A percentile compares a stretch with the other conserved stretches of the same genome.
Conservation (phyloP, 2,888 invertebrate genomes). For the Lithophane socia region DNA sequence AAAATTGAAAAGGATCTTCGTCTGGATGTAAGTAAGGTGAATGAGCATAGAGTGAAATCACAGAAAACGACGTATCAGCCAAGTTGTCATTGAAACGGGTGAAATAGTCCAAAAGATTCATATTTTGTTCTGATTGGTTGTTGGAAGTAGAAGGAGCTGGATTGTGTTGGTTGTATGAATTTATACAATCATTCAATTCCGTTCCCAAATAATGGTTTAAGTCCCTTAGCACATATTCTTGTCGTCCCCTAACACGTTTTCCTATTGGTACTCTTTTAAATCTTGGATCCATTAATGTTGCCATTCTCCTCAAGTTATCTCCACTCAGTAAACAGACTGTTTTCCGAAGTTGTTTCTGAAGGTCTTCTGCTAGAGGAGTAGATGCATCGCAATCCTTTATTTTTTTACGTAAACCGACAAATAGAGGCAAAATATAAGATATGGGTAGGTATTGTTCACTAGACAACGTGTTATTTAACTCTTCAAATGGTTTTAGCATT, state of each 20-base stretch:
- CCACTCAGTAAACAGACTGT: fast-evolving
- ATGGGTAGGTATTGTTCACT: not conserved
- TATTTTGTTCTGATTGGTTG: not conserved
- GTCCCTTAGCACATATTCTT: not conserved
- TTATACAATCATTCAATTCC: slow-evolving; percentile 7
- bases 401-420: not conserved
- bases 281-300: slow-evolving; percentile 14
- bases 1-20: slow-evolving; percentile 4
- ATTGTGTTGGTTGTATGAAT: not conserved
- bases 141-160: not conserved
- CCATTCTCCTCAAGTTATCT: not conserved
- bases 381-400: not conserved
- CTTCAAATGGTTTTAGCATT: slow-evolving; percentile 6
- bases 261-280: not conserved
- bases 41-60: not conserved
- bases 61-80: not conserved
- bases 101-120: not conserved
- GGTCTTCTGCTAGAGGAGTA: not conserved
- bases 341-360: not conserved
- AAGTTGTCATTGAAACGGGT: not conserved
- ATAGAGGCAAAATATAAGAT: not conserved
- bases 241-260: too few relatives aligned
- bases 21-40: not conserved
- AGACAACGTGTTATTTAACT: slow-evolving; percentile 1
- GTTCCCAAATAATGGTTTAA: not conserved